These are phyloP conservation scores for Anguilla japonica DNA, from an alignment of 2,113 vertebrate genomes.

Conservation along the genomic window DNA sequence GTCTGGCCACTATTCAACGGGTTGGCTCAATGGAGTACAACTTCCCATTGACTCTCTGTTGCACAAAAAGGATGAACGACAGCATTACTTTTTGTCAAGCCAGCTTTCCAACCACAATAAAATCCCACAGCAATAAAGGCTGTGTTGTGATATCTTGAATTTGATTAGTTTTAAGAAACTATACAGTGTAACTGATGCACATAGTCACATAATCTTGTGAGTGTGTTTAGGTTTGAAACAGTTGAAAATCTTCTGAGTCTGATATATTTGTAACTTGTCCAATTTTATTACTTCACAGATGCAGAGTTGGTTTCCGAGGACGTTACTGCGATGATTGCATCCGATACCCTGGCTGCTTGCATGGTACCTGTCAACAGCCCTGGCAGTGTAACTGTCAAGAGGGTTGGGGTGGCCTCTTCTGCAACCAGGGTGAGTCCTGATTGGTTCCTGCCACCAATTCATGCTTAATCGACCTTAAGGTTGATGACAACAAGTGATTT, in stretches of 20 bases:
- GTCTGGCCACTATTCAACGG: constrained; percentile 49
- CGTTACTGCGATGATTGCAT: constrained; percentile 97
- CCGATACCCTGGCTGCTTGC: constrained; percentile 94
- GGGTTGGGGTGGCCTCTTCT: constrained; percentile 98
- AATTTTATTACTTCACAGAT: constrained; percentile 70
- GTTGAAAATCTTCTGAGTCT: neutral
- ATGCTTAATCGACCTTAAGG: neutral
- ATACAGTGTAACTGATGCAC: constrained; percentile 43
- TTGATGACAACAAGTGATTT: neutral
- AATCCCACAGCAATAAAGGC: neutral
- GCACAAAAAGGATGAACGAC: neutral
- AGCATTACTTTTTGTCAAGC: neutral
- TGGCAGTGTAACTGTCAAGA: constrained; percentile 99
- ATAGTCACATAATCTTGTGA: constrained; percentile 36
- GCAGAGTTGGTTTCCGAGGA: constrained; percentile 95
- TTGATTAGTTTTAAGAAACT: neutral
- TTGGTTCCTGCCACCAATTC: neutral
- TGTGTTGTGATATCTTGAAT: neutral
- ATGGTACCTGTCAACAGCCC: constrained; percentile 94
- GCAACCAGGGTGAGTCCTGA: constrained; percentile 89
- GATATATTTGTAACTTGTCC: neutral
- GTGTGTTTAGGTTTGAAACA: too few relatives aligned
- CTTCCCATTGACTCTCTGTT: neutral
- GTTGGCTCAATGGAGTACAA: neutral
- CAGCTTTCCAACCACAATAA: neutral